Evolutionary conservation across 1,140 invertebrate genomes (phyloP).

Genomic region (Drosophila carrolli): DNA sequence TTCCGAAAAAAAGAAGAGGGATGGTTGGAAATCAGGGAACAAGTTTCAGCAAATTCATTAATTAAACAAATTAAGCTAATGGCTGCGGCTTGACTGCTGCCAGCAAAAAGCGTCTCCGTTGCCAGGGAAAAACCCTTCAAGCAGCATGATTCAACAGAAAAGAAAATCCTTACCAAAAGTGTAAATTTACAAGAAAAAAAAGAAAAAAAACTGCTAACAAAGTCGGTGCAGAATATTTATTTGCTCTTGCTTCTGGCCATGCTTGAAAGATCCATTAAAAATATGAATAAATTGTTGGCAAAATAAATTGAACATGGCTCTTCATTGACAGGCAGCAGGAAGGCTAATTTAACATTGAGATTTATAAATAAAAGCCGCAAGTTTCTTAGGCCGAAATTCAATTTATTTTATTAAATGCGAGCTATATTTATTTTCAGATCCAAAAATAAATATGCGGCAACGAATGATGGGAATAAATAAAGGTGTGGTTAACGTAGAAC

Average conservation of each 20-base stretch:
- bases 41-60: constrained; percentile 58
- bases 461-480: not conserved
- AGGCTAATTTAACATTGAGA: constrained; percentile 23
- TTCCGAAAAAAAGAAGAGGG: constrained; percentile 4
- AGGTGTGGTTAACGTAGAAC: not conserved
- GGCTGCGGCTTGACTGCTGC: constrained; percentile 44
- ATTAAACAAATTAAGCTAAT: constrained; percentile 63
- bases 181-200: constrained; percentile 4
- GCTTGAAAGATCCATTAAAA: constrained; percentile 32
- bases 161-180: constrained; percentile 25
- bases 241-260: constrained; percentile 14
- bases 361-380: constrained; percentile 20
- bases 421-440: not conserved
- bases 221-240: constrained; percentile 33
- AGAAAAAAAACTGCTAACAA: constrained; percentile 13
- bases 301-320: constrained; percentile 33
- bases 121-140: constrained; percentile 23
- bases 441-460: not conserved
- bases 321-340: constrained; percentile 34
- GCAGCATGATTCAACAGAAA: constrained; percentile 27
- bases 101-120: constrained; percentile 41
- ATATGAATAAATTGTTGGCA: constrained; percentile 44
- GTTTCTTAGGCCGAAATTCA: constrained; percentile 11
- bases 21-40: constrained; percentile 39
- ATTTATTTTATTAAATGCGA: constrained; percentile 12